These are phyloP conservation scores for Stegostoma tigrinum DNA, from an alignment of 2,113 vertebrate genomes.

Conservation along the genomic window DNA sequence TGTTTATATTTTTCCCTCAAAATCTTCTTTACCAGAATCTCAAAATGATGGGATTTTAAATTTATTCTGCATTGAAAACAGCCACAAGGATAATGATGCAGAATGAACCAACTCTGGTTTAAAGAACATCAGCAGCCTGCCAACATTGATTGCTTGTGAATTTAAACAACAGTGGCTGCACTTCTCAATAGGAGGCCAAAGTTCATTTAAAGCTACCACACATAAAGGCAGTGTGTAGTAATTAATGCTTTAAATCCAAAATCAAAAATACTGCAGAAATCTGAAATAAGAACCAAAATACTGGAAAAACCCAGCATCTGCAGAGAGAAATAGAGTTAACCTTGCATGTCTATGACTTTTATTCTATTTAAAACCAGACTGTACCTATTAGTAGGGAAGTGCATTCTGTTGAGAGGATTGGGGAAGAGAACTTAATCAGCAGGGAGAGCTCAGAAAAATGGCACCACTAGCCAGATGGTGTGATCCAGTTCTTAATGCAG, in stretches of 20 bases:
- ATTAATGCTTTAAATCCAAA: not conserved
- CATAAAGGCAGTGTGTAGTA: not conserved
- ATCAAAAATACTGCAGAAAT: too few species aligned
- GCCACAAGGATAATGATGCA: not conserved
- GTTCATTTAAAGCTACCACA: not conserved
- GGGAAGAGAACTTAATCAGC: too few species aligned
- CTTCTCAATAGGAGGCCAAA: not conserved
- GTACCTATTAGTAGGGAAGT: not conserved
- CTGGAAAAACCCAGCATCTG: too few species aligned
- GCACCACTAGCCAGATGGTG: too few species aligned
- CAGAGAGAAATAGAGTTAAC: too few species aligned
- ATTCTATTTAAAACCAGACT: not conserved
- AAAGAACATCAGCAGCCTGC: not conserved
- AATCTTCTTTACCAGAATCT: not conserved
- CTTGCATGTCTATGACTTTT: too few species aligned
- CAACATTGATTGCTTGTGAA: not conserved
- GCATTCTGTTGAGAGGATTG: too few species aligned
- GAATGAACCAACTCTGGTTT: not conserved
- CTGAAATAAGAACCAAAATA: too few species aligned
- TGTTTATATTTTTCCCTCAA: not conserved
- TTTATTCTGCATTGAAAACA: not conserved
- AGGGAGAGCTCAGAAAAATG: too few species aligned
- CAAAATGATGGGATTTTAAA: not conserved
- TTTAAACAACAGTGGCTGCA: not conserved
- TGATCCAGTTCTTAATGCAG: too few species aligned